Evolutionary conservation across 92 coral and sea anemone species (phyloP).

Genomic region (Siderastrea radians): DNA sequence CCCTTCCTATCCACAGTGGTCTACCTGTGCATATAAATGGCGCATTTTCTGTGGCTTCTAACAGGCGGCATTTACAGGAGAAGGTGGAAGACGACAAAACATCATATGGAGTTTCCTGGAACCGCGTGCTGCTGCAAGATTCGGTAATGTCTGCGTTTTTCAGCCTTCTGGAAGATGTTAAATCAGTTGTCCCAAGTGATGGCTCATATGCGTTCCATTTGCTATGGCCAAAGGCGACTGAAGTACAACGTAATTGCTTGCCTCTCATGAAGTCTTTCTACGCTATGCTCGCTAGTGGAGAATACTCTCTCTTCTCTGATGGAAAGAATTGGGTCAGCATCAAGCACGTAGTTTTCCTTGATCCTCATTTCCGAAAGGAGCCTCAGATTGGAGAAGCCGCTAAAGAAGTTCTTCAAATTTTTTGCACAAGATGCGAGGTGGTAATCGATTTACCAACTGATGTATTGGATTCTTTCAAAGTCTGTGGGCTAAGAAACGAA

Average conservation of each 20-base stretch:
- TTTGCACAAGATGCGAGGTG: neutral
- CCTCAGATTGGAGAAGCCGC: conserved; percentile 57
- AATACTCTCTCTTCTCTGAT: conserved; percentile 59
- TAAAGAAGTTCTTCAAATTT: conserved; percentile 35
- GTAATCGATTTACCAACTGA: conserved; percentile 73
- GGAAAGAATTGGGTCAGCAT: conserved; percentile 67
- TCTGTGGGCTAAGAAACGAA: conserved; percentile 30
- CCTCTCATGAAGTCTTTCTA: conserved; percentile 58
- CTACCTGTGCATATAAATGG: conserved; percentile 85
- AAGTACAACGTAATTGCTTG: conserved; percentile 26
- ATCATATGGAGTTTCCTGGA: conserved; percentile 71
- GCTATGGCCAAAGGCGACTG: conserved; percentile 66
- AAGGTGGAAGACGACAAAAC: conserved; percentile 74
- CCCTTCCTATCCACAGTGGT: conserved; percentile 85
- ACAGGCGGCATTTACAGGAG: conserved; percentile 74
- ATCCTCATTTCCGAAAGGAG: conserved; percentile 55
- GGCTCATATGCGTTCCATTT: conserved; percentile 48
- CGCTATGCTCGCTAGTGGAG: neutral
- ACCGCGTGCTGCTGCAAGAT: conserved; percentile 63
- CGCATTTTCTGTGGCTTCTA: conserved; percentile 76
- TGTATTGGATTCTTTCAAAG: conserved; percentile 55
- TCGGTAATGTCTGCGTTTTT: conserved; percentile 69
- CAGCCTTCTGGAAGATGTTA: conserved; percentile 63
- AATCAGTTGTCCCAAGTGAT: neutral
- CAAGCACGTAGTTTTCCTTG: conserved; percentile 47